Conservation (phyloP, 2,113 vertebrate genomes). For the Scolopax mira region DNA sequence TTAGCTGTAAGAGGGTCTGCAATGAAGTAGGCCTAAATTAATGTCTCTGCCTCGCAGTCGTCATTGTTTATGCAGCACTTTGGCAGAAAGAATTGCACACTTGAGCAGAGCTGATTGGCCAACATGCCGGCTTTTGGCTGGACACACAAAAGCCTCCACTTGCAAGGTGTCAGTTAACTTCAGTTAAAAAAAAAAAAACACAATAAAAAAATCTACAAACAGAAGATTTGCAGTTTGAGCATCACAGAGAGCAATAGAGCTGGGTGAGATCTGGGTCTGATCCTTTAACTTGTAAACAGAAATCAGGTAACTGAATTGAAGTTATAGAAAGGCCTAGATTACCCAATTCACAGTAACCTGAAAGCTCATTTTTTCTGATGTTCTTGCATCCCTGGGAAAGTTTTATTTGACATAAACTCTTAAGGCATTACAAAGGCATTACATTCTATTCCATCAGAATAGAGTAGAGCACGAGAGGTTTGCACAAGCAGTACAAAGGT, state of each 20-base stretch:
- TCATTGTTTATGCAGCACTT: neutral
- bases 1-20: neutral
- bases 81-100: rapidly evolving
- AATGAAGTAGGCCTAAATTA: neutral
- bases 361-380: no score
- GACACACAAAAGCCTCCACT: neutral
- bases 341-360: no score
- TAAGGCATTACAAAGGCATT: no score
- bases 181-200: neutral
- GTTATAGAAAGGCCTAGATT: no score
- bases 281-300: neutral
- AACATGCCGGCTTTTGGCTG: neutral
- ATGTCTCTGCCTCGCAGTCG: neutral
- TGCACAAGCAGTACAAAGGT: neutral
- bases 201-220: neutral
- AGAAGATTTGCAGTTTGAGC: neutral
- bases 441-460: neutral
- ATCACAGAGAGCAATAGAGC: neutral
- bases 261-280: rapidly evolving
- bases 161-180: neutral
- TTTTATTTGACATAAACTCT: no score
- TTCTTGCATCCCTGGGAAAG: no score
- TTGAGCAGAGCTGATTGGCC: neutral
- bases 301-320: rapidly evolving
- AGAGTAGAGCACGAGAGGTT: neutral